Percentiles rank a stretch among this genome's conserved stretches.
Evolutionary conservation across 2,888 invertebrate genomes (phyloP).

Genomic region (Thymelicus acteon): DNA sequence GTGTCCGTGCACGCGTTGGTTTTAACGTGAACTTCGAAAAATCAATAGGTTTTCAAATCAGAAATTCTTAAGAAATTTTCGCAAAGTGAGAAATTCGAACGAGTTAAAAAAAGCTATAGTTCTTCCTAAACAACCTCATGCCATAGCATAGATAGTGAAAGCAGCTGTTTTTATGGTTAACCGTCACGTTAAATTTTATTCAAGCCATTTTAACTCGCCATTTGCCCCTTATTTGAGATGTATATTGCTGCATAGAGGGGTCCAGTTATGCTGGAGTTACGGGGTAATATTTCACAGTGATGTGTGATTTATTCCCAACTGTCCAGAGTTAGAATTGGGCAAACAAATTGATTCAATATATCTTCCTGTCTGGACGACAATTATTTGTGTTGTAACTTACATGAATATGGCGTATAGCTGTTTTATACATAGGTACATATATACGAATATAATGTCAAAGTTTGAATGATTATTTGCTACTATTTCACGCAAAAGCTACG

Average conservation of each 20-base stretch:
- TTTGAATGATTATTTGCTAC: too few species aligned
- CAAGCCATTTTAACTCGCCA: conserved; percentile 35
- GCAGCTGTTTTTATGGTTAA: conserved; percentile 41
- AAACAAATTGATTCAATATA: conserved; percentile 70
- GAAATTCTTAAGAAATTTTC: too few species aligned
- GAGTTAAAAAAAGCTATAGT: too few species aligned
- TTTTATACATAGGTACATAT: too few species aligned
- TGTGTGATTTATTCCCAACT: conserved; percentile 60
- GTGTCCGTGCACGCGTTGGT: too few species aligned
- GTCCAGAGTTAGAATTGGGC: conserved; percentile 59
- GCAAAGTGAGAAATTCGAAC: too few species aligned
- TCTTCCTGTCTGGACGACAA: conserved; percentile 55
- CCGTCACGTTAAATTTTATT: conserved; percentile 45
- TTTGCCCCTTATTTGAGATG: conserved; percentile 28
- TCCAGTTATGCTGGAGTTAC: conserved; percentile 42
- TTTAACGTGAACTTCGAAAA: too few species aligned
- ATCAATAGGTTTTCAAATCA: too few species aligned
- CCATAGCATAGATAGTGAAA: conserved; percentile 23
- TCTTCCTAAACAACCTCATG: background rate
- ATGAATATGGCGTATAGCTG: conserved; percentile 36
- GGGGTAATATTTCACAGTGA: conserved; percentile 64
- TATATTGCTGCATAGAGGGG: conserved; percentile 27
- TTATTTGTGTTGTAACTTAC: conserved; percentile 47
- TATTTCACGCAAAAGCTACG: too few species aligned
- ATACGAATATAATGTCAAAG: too few species aligned